These are phyloP conservation scores for Ochropleura leucogaster DNA, from an alignment of 2,888 invertebrate species.

Conservation along the genomic window DNA sequence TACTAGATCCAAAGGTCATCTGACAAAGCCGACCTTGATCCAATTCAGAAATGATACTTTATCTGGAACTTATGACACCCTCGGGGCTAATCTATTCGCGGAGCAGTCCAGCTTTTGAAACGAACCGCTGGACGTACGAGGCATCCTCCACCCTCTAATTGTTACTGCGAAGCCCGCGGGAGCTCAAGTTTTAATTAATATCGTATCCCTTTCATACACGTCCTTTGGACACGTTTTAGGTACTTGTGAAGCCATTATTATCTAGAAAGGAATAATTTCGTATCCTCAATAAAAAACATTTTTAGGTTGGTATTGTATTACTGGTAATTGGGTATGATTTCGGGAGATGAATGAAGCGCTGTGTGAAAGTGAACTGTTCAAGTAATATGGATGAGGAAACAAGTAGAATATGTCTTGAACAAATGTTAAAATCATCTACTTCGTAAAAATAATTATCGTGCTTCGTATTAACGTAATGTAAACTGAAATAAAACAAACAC, in stretches of 20 bases:
- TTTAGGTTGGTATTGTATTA: constrained; percentile 9
- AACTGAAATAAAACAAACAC: neutral
- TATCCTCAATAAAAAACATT: constrained; percentile 23
- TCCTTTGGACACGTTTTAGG: constrained; percentile 48
- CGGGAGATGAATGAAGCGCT: neutral
- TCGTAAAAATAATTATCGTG: too few species aligned
- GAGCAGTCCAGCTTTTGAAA: constrained; percentile 57
- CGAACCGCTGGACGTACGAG: constrained; percentile 48
- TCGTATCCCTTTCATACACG: constrained; percentile 62
- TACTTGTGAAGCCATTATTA: constrained; percentile 54
- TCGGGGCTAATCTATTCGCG: constrained; percentile 50
- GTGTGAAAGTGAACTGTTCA: neutral
- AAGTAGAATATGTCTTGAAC: neutral
- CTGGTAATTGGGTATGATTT: constrained; percentile 10
- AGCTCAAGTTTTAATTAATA: constrained; percentile 66
- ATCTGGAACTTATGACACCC: constrained; percentile 51
- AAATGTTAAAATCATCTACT: neutral
- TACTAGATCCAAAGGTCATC: constrained; percentile 8
- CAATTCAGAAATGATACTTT: constrained; percentile 35
- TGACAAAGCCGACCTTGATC: neutral
- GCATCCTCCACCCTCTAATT: constrained; percentile 60
- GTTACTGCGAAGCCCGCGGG: constrained; percentile 61
- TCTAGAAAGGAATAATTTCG: constrained; percentile 51
- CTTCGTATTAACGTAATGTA: too few species aligned
- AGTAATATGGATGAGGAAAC: neutral